These are phyloP conservation scores for Apogon hyalosoma DNA, from an alignment of 2,797 vertebrate species.

Conservation along the genomic window DNA sequence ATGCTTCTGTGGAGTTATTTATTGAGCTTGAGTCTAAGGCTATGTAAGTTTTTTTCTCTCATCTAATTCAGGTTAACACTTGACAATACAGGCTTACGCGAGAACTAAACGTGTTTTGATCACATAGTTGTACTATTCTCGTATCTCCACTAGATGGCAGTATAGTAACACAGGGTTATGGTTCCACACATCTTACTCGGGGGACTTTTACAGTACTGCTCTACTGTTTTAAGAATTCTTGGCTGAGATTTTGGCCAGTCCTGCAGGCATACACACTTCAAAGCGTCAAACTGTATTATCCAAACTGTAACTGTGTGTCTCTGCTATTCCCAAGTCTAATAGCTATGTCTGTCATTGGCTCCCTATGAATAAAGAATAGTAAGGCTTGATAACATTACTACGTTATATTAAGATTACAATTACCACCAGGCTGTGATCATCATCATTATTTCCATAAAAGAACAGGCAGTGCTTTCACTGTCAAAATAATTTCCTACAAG, in stretches of 20 bases:
- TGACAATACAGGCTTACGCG: no score
- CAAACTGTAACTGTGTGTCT: neutral
- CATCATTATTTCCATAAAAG: no score
- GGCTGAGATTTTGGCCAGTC: slow-evolving; percentile 23
- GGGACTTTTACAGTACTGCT: slow-evolving; percentile 36
- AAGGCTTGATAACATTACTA: no score
- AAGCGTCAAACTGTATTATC: slow-evolving; percentile 32
- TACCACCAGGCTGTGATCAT: no score
- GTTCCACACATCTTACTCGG: neutral
- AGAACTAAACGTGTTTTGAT: neutral
- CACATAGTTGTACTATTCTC: slow-evolving; percentile 28
- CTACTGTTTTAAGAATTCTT: slow-evolving; percentile 39
- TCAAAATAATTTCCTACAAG: no score
- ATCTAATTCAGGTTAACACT: neutral
- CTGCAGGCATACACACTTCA: slow-evolving; percentile 25
- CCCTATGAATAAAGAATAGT: no score
- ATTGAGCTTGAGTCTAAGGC: no score
- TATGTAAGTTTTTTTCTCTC: neutral
- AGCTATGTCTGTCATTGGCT: no score
- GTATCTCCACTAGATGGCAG: slow-evolving; percentile 76
- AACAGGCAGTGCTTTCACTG: no score
- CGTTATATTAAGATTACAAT: no score
- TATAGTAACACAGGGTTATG: slow-evolving; percentile 47
- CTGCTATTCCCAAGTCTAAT: no score
- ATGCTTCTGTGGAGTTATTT: no score